Evolutionary conservation across 2,113 vertebrate genomes (phyloP).

Genomic region (Coryphaenoides rupestris): DNA sequence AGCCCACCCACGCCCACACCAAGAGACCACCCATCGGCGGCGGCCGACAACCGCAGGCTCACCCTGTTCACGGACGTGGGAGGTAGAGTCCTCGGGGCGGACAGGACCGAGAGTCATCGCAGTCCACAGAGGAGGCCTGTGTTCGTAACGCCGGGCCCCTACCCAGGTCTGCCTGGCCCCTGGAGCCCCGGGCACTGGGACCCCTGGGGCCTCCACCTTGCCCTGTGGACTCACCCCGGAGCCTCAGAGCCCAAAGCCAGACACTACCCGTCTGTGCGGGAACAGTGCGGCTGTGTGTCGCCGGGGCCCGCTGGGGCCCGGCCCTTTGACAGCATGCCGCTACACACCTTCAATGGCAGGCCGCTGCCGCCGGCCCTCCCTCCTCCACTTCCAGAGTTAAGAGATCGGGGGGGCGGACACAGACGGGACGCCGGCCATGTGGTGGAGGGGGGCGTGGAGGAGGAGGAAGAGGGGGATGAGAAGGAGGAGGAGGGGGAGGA

Average conservation of each 20-base stretch:
- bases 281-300: conserved; percentile 63
- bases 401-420: conserved; percentile 55
- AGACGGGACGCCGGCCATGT: conserved; percentile 42
- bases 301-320: conserved; percentile 31
- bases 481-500: conserved; percentile 16
- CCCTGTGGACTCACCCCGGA: conserved; percentile 49
- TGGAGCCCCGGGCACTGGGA: conserved; percentile 31
- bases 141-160: conserved; percentile 46
- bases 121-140: conserved; percentile 68
- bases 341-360: too few species aligned
- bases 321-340: conserved; percentile 29
- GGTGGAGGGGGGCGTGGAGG: conserved; percentile 33
- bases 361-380: conserved; percentile 41
- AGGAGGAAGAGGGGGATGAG: conserved; percentile 21
- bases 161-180: conserved; percentile 37
- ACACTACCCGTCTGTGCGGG: conserved; percentile 55
- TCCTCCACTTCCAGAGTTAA: conserved; percentile 63
- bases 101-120: conserved; percentile 40
- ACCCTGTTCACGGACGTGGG: conserved; percentile 39
- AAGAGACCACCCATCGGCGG: conserved; percentile 51
- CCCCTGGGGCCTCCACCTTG: conserved; percentile 56
- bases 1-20: conserved; percentile 29
- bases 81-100: conserved; percentile 36
- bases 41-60: conserved; percentile 37
- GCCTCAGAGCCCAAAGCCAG: conserved; percentile 24